Base-by-base conservation (phyloP, 2,113 vertebrate genomes). In the Cricetomys ansorgei region DNA sequence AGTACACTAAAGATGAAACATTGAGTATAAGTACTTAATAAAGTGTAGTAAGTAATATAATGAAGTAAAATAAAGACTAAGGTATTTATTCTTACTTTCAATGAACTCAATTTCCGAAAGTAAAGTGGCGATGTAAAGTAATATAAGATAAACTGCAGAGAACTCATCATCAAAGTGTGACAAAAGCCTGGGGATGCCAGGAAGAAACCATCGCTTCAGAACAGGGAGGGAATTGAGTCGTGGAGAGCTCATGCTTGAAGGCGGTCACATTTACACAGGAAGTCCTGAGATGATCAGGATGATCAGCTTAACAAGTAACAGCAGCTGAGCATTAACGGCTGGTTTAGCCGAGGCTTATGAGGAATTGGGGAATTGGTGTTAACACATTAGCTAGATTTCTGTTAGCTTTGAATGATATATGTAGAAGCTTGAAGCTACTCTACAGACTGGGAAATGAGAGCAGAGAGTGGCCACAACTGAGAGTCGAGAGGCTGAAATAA, bases 291-390 rank as follows among this genome's bases (percentile, higher is more conserved):
- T 31, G 72, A 84, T 48, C 86, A 92, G 86, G 80, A 84, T 57
- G 90, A 93, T 87, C 40, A 84, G 81, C 94, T 88, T 57, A 76
- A 62, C 73, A 87, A 72, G 87, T 84, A 90, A 90, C 67, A 79
- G 73, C 70, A 93, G 76, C 73, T 88, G 62, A 88, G 19, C 34
- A 67, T 91, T n/a, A 94, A 87, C 40, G 55, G 15, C 92, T 93
- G 83, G 83, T 91, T 94, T 84, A 91, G 43, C 70, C 6, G 16
- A 85, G n/a, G 45, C 70, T 95, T 80, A 40, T 37, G 9, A 64
- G 62, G 50, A 92, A 86, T 48, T 91, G 48, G 17, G 59, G 83
- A 88, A 94, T 93, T 84, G 92, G 87, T 81, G 62, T 19, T 95
- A 69, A 84, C 57, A 73, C 10, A 5, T 73, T 73, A 45, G 67